Evolutionary conservation across 2,113 vertebrate genomes (phyloP).

Genomic region (Lathamus discolor): DNA sequence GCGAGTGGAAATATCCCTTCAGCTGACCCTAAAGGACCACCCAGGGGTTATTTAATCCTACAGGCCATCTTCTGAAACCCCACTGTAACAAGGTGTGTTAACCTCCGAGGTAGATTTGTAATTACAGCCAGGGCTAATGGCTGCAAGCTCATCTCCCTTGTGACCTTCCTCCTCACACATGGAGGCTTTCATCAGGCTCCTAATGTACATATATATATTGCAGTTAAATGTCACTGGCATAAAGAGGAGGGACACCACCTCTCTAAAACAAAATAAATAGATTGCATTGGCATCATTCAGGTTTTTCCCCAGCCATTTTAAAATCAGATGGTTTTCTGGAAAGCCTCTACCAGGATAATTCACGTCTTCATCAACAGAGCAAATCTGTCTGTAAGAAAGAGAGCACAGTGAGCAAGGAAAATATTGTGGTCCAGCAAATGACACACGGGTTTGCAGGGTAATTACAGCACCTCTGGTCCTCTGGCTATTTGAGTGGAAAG

Average conservation of each 20-base stretch:
- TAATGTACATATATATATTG: not conserved
- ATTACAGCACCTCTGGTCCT: constrained; percentile 28
- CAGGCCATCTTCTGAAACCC: not conserved
- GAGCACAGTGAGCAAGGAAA: constrained; percentile 62
- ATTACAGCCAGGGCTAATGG: not conserved
- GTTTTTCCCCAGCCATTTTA: constrained; percentile 47
- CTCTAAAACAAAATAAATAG: constrained; percentile 27
- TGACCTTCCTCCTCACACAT: constrained; percentile 24
- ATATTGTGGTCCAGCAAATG: constrained; percentile 62
- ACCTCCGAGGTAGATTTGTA: not conserved
- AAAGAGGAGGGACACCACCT: constrained; percentile 30
- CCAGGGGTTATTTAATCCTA: not conserved
- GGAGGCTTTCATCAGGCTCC: constrained; percentile 33
- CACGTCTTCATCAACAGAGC: constrained; percentile 58
- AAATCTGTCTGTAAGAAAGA: constrained; percentile 63
- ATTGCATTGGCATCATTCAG: not conserved
- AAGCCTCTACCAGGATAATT: constrained; percentile 48
- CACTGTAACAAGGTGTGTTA: constrained; percentile 19
- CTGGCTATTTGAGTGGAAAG: constrained; percentile 9
- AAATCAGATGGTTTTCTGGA: constrained; percentile 61
- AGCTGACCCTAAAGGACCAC: constrained; percentile 27
- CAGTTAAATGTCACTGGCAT: constrained; percentile 17
- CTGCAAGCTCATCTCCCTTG: constrained; percentile 1
- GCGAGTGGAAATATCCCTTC: not conserved
- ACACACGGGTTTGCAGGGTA: constrained; percentile 6